A percentile compares a stretch with the other conserved stretches of the same genome.
Conservation (phyloP, 2,797 vertebrate genomes). For the Catharus ustulatus region DNA sequence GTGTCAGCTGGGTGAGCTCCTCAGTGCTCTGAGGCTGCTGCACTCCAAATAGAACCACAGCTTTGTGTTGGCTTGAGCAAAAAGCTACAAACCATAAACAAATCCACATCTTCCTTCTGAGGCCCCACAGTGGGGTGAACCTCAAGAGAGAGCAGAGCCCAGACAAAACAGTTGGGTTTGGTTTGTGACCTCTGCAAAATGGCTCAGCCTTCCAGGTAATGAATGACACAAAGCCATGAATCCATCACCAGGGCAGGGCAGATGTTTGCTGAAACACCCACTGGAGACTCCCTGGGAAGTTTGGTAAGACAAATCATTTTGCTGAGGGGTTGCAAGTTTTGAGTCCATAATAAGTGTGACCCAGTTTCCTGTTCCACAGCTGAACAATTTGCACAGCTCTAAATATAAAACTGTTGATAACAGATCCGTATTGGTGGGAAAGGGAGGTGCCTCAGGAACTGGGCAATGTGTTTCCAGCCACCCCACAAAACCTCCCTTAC, state of each 20-base stretch:
- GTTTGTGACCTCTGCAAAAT: background rate
- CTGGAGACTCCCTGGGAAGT: background rate
- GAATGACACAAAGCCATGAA: background rate
- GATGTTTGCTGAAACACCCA: background rate
- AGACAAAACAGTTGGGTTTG: background rate
- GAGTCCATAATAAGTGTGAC: background rate
- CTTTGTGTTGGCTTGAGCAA: background rate
- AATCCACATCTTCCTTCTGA: background rate
- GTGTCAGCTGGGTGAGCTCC: conserved; percentile 35
- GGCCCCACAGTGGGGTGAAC: background rate
- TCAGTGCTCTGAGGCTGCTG: background rate
- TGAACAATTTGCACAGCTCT: conserved; percentile 33
- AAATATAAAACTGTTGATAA: conserved; percentile 43
- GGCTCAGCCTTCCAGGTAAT: background rate
- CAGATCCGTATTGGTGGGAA: background rate
- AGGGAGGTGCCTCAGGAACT: background rate
- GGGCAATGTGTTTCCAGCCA: background rate
- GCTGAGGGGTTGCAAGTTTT: background rate
- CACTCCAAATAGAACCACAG: background rate
- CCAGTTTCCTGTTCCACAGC: background rate
- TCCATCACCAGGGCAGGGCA: background rate
- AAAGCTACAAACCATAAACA: background rate
- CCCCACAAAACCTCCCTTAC: background rate
- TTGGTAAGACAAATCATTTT: background rate
- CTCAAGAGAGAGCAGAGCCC: background rate